These are phyloP conservation scores for Spondyliosoma cantharus DNA, from an alignment of 2,797 vertebrate species.

Conservation along the genomic window DNA sequence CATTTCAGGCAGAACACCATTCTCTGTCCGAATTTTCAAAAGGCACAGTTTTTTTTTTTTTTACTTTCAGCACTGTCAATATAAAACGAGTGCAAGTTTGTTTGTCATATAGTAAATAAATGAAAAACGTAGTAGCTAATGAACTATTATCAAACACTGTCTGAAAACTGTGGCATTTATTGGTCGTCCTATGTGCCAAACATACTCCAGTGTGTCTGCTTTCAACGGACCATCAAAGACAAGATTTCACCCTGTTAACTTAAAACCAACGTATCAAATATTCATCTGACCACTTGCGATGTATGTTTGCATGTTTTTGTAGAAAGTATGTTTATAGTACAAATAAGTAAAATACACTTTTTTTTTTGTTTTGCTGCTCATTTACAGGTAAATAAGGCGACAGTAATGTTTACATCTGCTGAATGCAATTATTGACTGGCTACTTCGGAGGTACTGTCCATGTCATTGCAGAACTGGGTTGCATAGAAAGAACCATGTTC, in stretches of 20 bases:
- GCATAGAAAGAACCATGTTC: conserved; percentile 80
- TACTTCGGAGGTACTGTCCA: conserved; percentile 64
- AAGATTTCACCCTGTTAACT: conserved; percentile 41
- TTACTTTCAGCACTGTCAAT: conserved; percentile 74
- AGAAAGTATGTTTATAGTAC: conserved; percentile 54
- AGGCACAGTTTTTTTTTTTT: conserved; percentile 73
- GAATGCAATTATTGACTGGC: conserved; percentile 65
- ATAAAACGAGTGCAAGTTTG: conserved; percentile 77
- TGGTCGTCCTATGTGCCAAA: conserved; percentile 70
- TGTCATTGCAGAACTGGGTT: conserved; percentile 66
- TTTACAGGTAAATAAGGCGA: conserved; percentile 69
- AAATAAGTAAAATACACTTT: conserved; percentile 56
- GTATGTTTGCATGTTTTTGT: conserved; percentile 45
- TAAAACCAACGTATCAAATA: conserved; percentile 45
- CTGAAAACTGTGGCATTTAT: conserved; percentile 58
- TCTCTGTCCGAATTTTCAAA: conserved; percentile 67
- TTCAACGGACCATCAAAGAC: conserved; percentile 52
- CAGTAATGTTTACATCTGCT: conserved; percentile 68
- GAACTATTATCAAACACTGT: conserved; percentile 39
- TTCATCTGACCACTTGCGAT: conserved; percentile 34
- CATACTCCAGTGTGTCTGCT: conserved; percentile 79
- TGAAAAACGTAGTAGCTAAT: conserved; percentile 53
- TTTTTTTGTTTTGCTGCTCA: conserved; percentile 48
- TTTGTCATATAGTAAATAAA: conserved; percentile 62
- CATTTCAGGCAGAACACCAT: conserved; percentile 67